Evolutionary conservation across 92 coral and sea anemone species (phyloP).

Genomic region (Hydrozoanthus gracilis): DNA sequence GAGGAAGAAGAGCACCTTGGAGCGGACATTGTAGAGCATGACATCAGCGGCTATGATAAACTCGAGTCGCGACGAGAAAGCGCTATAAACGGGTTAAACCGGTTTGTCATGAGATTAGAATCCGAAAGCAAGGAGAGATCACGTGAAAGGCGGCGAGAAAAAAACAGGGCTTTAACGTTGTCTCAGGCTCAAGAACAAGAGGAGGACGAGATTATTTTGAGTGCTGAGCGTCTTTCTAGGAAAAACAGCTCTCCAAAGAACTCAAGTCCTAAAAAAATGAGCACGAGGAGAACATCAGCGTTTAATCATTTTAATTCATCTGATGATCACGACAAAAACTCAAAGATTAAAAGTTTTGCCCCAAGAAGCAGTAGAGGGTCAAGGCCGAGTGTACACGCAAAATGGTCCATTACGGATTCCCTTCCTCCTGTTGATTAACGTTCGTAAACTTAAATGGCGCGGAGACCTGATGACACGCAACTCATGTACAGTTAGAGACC

Average conservation of each 20-base stretch:
- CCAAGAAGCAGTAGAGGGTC: constrained; percentile 31
- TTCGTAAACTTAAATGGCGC: not conserved
- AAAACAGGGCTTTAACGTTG: not conserved
- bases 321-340: constrained; percentile 5
- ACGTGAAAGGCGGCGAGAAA: constrained; percentile 18
- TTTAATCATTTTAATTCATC: not conserved
- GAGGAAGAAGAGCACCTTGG: constrained; percentile 81
- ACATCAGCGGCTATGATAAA: constrained; percentile 52
- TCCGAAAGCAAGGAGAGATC: constrained; percentile 43
- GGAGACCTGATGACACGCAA: too few relatives aligned
- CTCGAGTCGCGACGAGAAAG: constrained; percentile 24
- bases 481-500: too few relatives aligned
- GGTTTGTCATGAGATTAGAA: constrained; percentile 28
- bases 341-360: not conserved
- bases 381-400: not conserved
- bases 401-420: not conserved
- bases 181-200: constrained; percentile 2
- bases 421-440: constrained; percentile 34
- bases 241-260: not conserved
- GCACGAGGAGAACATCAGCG: not conserved
- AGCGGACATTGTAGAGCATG: constrained; percentile 81
- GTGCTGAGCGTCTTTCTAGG: constrained; percentile 19
- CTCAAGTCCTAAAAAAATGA: not conserved
- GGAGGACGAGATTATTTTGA: constrained; percentile 12
- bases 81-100: constrained; percentile 20